Evolutionary conservation across 2,888 invertebrate genomes (phyloP), one percentile per base, ranked within the genome.

Genomic region (Poecilobothrus nobilitatus): DNA sequence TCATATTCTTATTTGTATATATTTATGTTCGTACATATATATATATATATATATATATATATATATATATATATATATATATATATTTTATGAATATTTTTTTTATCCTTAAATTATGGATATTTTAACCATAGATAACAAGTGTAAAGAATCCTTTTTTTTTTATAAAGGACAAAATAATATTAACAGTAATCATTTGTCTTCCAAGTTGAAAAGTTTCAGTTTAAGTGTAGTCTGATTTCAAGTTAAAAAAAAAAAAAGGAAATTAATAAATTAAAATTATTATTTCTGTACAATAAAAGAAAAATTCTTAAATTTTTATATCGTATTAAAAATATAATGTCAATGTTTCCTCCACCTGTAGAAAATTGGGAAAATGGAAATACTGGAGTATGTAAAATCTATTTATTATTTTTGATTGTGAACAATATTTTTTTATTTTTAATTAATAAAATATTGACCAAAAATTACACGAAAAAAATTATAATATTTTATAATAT

Each of bases 281-380:
- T 53, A 53, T 27, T 27, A 27, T 27, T 27, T 27, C 27, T 27
- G 5, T 27, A 4, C 2, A 4, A 27, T 27, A 27, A 27, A 27
- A 27, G 2, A 27, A 27, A 27, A 5, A 27, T 27, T 27, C 27
- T 4, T 27, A 27, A 27, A 27, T 4, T 27, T 27, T 27, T 4
- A 27, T 27, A 4, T 27, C 5, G 27, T 53, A 12, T 53, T 21
- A 63, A 67, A 44, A 66, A 67, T 22, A 68, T 67, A 68, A 73
- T 73, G 73, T 72, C 73, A 65, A 70, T 71, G 67, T 73, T 72
- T 72, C 71, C 72, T 20, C 70, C 68, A 66, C 71, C 72, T 18
- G 70, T 69, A 65, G 73, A 73, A 67, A 70, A 71, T 71, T 73
- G 73, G 73, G 73, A 73, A 66, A 72, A 72, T 66, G 70, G 71